phyloP scores from a whole-genome alignment of 2,797 vertebrate species.

The Pogoniulus pusillus region DNA sequence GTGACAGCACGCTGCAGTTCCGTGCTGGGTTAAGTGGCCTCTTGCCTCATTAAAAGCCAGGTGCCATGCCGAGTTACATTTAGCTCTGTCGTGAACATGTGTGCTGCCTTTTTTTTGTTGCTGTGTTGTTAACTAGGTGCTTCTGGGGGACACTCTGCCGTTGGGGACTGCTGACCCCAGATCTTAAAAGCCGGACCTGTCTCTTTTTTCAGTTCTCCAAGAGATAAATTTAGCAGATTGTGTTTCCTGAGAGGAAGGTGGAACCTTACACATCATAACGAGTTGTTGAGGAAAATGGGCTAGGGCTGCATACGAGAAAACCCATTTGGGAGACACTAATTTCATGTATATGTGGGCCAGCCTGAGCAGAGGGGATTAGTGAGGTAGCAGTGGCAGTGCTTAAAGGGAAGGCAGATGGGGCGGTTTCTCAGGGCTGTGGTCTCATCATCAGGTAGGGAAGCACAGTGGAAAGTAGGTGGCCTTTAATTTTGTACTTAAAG shows the following conservation, averaged over 20 bases:
- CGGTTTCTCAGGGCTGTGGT: neutral
- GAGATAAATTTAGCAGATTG: conserved; percentile 54
- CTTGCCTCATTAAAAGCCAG: conserved; percentile 19
- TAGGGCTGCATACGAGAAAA: neutral
- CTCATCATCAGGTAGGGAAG: neutral
- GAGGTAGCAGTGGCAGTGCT: neutral
- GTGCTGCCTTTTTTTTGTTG: neutral
- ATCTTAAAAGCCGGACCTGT: conserved; percentile 28
- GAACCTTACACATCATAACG: neutral
- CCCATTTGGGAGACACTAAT: conserved; percentile 51
- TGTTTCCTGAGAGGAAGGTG: conserved; percentile 40
- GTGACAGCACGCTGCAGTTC: neutral
- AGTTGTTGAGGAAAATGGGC: conserved; percentile 59
- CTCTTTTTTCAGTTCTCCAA: conserved; percentile 18
- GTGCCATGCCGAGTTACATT: neutral
- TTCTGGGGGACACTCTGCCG: neutral
- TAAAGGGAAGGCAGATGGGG: conserved; percentile 3
- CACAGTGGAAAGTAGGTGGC: neutral
- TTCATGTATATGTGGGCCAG: conserved; percentile 51
- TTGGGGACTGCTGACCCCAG: neutral
- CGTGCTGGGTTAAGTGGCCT: conserved; percentile 18
- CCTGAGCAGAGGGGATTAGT: neutral
- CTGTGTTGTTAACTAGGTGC: neutral
- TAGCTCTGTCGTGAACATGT: neutral
- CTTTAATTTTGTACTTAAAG: neutral